Evolutionary conservation across 2,113 vertebrate genomes (phyloP), one percentile per base, ranked within the genome.

Genomic region (Trematomus loennbergii): DNA sequence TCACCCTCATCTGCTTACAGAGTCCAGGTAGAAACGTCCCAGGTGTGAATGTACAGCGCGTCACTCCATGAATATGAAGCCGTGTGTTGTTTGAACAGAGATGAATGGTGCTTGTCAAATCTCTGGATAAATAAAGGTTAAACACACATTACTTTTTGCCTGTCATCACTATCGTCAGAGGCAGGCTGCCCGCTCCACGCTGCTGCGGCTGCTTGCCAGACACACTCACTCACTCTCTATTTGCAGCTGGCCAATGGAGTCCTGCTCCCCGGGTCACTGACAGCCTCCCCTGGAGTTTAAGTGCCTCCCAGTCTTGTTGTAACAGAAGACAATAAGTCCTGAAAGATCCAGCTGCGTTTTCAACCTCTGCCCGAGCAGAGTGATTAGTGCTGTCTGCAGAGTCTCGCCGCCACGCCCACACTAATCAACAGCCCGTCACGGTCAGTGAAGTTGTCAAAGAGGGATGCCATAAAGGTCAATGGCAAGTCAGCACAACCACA

Each of bases 71-170:
- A 72, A 77, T 55, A 71, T 76, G 61, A 60, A 79, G 84, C 58
- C 25, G 66, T 33, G 22, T 43, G 73, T 49, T 65, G 53, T 83
- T 79, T n/a, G 73, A 72, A 80, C 33, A 15, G 52, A 88, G 65
- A 79, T 74, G 53, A 65, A 7, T 40, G 20, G 61, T 50, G 52
- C 83, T 63, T 72, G 60, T 77, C 53, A 74, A 82, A 82, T 53
- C 71, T 29, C 54, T 70, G 62, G 75, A 74, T 72, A 61, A 71
- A 78, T 65, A 73, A 87, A 85, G 69, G 82, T 80, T 75, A 82
- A 78, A 80, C n/a, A 79, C 43, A 75, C 54, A 59, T 69, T 65
- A 40, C 73, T 82, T 69, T 83, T 74, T 74, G 48, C 78, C 64
- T 55, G 72, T 84, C 73, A 58, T 70, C 68, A 13, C 53, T n/a